Evolutionary conservation across 2,888 invertebrate genomes (phyloP), one percentile per base, ranked within the genome.

Genomic region (Leptinotarsa tumamoca): DNA sequence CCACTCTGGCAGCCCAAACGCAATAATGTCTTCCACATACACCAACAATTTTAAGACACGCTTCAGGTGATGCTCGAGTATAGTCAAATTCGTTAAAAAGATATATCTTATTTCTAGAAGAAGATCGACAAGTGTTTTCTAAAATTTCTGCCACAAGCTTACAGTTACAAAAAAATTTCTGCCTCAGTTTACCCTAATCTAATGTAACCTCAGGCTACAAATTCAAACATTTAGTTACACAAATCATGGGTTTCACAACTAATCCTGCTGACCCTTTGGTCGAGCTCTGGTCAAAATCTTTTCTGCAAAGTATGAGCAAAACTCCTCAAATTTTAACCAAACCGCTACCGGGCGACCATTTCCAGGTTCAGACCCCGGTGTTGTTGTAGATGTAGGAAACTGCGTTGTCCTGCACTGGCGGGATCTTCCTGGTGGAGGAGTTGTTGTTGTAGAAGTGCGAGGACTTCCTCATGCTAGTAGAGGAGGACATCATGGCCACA

Each of bases 401-500:
- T 17, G 88, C 86, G 74, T 85, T 85, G 71, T 89, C 88, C 51
- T 86, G 84, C 7, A 84, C 80, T 82, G 90, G 86, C 81, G 90
- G 82, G 56, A 87, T 79, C 84, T 87, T 80, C 86, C 89, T 88
- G 73, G 89, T 90, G 67, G 90, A 90, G 27, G 90, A 90, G 80
- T 87, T 90, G 85, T 91, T 90, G 85, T 94, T 94, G 83, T 95
- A 94, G 88, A 95, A 95, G 86, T 95, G 95, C 82, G 95, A 95
- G 18, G 95, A 95, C 85, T 95, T 95, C 81, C 95, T 91, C 86
- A 95, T 95, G 82, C 95, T 95, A 0, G 95, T 95, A 68, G 95
- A 95, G 4, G 95, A 95, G 0, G 95, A 95, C 89, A 95, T 95
- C 87, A 95, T 91, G 18, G 95, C 95, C 27, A 96, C 95, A 15